These are phyloP conservation scores for Lypha dubia DNA, from an alignment of 2,888 invertebrate genomes.

Conservation along the genomic window DNA sequence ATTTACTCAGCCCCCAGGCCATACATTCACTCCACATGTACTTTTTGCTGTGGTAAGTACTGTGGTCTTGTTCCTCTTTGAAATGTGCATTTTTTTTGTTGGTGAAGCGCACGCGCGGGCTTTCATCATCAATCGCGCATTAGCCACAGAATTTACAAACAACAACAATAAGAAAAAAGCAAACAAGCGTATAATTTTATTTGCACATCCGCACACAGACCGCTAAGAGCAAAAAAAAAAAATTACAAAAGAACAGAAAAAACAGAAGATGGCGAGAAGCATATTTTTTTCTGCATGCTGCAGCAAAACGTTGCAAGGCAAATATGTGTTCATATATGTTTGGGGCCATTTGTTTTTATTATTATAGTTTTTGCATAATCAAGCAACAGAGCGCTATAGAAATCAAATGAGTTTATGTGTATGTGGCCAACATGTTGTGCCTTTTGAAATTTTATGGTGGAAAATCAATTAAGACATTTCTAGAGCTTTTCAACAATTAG, in stretches of 20 bases:
- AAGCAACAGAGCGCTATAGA: conserved; percentile 39
- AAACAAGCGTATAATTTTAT: conserved; percentile 78
- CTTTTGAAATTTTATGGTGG: conserved; percentile 44
- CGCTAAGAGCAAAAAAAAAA: conserved; percentile 27
- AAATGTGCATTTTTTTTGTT: conserved; percentile 13
- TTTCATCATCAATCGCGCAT: conserved; percentile 75
- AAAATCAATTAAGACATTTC: conserved; percentile 41
- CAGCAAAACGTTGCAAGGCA: neutral
- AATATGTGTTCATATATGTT: no score
- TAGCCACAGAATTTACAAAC: conserved; percentile 72
- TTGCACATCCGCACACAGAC: conserved; percentile 77
- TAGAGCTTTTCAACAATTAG: neutral
- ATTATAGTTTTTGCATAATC: conserved; percentile 32
- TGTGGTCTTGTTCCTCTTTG: conserved; percentile 49
- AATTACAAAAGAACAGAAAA: conserved; percentile 25
- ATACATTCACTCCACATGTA: conserved; percentile 51
- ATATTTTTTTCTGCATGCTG: neutral
- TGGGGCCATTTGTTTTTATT: conserved; percentile 69
- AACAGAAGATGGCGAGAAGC: neutral
- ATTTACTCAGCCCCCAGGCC: conserved; percentile 21
- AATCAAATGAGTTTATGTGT: conserved; percentile 35
- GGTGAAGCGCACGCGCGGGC: conserved; percentile 70
- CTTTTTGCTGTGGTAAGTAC: conserved; percentile 51
- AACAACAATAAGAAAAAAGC: conserved; percentile 43
- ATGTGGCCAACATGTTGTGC: conserved; percentile 61